Conservation (phyloP, 2,888 invertebrate species). For the Dasypogon diadema region DNA sequence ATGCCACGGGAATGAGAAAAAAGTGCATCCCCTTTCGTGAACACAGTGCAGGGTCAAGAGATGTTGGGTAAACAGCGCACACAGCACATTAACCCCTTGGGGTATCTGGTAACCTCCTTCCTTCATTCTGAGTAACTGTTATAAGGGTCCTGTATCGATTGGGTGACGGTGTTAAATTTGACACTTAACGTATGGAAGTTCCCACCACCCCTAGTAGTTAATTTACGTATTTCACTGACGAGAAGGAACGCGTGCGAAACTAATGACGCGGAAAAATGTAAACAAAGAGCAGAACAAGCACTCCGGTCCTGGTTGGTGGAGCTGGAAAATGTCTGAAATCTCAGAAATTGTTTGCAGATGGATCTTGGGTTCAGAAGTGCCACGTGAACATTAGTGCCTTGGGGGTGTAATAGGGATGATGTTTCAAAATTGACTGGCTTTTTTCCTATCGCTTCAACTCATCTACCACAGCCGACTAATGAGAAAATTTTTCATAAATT, state of each 20-base stretch:
- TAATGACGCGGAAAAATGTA: constrained; percentile 49
- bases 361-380: constrained; percentile 11
- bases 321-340: constrained; percentile 11
- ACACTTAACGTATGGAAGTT: constrained; percentile 42
- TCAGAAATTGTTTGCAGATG: constrained; percentile 31
- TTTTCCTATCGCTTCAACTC: neutral
- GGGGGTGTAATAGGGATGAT: neutral
- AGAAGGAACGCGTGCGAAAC: constrained; percentile 45
- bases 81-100: constrained; percentile 11
- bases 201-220: constrained; percentile 41
- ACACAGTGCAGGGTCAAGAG: constrained; percentile 23
- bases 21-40: constrained; percentile 11
- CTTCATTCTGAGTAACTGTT: neutral
- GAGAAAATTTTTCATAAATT: neutral
- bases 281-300: constrained; percentile 34
- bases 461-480: neutral
- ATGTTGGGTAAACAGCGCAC: constrained; percentile 28
- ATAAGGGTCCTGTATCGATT: constrained; percentile 38
- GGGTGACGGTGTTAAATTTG: constrained; percentile 40
- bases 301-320: neutral
- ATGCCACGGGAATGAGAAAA: constrained; percentile 1
- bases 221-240: neutral
- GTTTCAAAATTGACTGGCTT: neutral
- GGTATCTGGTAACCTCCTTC: neutral
- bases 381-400: constrained; percentile 29